Base-by-base conservation (phyloP, 2,113 vertebrate species). In the Taurulus bubalis region DNA sequence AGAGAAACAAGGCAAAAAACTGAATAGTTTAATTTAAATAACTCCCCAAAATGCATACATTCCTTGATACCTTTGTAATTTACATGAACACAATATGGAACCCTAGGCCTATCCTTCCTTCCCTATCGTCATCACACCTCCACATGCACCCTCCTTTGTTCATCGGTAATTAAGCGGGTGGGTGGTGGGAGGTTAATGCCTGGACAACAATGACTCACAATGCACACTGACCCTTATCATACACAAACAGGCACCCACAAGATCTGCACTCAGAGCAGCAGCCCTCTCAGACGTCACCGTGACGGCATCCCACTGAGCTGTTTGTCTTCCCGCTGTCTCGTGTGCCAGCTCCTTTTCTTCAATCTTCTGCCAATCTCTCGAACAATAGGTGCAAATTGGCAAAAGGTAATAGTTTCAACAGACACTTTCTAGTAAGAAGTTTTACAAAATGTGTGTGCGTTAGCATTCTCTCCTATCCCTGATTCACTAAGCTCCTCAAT, bases 141-240 rank as follows among this genome's bases (percentile, higher is more conserved):
- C 58, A 74, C 42, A 71, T 28, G 18, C 40, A 72, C 10, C 53
- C 65, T 64, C 71, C 56, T 87, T 85, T 80, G 72, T 87, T 77
- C 55, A 45, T 14, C 1, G 16, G 64, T 71, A 85, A 86, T 83
- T 34, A 76, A 81, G 75, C 56, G 36, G 24, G 62, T 71, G 79
- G 74, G 14, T 53, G 26, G 79, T 62, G 56, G 71, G 80, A 76
- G 78, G 53, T 69, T 77, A 78, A 80, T 63, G 65, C 58, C 63
- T 67, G 49, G 40, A 26, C 68, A 93, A 93, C 87, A 92, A 88
- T 51, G 81, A 87, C 28, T 65, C 2, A 6, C 62, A 83, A 85
- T 79, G 69, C 64, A 71, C 74, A 75, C 49, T 72, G 82, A 89
- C 77, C 90, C 88, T 95, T 94, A 95, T 95, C 94, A 87, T 47